Percentiles rank a stretch among this genome's conserved stretches.
These are phyloP conservation scores for Urocitellus parryii DNA, from an alignment of 2,113 vertebrate genomes.

Conservation along the genomic window DNA sequence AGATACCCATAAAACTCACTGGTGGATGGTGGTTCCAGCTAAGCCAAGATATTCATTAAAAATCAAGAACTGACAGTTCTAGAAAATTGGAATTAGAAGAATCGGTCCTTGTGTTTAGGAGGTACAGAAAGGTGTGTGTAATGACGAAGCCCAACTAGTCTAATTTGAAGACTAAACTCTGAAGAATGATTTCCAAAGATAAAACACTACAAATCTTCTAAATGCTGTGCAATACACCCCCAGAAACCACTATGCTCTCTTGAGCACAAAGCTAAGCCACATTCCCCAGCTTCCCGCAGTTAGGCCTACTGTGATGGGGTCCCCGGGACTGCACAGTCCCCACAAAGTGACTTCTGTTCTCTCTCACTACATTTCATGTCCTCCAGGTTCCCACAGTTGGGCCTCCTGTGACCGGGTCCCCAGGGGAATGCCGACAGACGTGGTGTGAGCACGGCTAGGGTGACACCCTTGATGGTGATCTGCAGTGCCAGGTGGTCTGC, in stretches of 20 bases:
- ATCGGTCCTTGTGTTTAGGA: not conserved
- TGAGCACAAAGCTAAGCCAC: not conserved
- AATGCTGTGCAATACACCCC: accelerated
- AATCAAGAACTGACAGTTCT: not conserved
- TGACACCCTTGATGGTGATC: accelerated
- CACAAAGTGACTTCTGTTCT: no score
- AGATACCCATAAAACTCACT: no score
- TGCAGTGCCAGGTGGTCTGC: accelerated
- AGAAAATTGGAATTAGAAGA: not conserved
- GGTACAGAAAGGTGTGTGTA: no score
- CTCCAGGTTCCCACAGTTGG: no score
- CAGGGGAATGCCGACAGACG: accelerated
- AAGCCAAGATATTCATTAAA: not conserved
- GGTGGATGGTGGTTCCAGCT: not conserved
- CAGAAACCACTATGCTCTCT: not conserved
- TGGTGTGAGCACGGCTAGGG: accelerated
- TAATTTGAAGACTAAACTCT: not conserved
- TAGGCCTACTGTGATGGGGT: no score
- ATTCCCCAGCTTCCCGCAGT: no score
- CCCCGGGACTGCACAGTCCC: no score
- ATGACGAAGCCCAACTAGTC: not conserved
- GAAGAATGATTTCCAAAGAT: not conserved
- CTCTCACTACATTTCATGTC: no score
- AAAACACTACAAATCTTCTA: not conserved
- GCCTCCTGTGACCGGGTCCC: no score